phyloP scores from a whole-genome alignment of 2,113 vertebrate genomes.

The Actinemys pallida region DNA sequence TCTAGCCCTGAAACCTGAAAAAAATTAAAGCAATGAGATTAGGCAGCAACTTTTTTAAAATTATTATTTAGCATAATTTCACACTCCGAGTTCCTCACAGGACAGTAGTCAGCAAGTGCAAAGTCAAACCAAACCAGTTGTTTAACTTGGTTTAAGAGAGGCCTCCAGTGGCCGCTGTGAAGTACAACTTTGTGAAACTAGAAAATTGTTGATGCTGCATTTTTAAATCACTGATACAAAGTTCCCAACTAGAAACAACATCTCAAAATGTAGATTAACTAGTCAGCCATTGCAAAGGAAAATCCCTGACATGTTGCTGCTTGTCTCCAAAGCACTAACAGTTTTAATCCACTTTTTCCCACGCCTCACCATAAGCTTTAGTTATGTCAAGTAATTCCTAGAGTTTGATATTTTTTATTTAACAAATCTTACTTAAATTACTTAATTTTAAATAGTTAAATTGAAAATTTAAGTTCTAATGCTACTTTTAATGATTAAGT shows the following conservation, averaged over 20 bases:
- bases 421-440: not conserved
- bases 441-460: not conserved
- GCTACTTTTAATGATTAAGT: not conserved
- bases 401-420: not conserved
- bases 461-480: not conserved
- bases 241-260: not conserved
- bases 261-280: not conserved
- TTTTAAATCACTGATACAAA: not conserved
- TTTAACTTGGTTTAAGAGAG: constrained; percentile 69
- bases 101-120: not conserved
- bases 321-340: not conserved
- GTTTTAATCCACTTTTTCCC: not conserved
- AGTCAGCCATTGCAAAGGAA: not conserved
- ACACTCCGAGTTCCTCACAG: not conserved
- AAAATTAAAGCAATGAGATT: not conserved
- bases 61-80: not conserved
- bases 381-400: not conserved
- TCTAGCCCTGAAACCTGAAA: not conserved
- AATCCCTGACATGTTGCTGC: not conserved
- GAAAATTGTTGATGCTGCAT: not conserved
- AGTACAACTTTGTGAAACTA: not conserved
- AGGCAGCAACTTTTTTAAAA: constrained; percentile 2
- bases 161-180: constrained; percentile 73
- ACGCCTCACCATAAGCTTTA: not conserved
- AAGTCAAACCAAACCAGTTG: not conserved